Evolutionary conservation across 2,113 vertebrate species (phyloP).

Genomic region (Salvelinus namaycush): DNA sequence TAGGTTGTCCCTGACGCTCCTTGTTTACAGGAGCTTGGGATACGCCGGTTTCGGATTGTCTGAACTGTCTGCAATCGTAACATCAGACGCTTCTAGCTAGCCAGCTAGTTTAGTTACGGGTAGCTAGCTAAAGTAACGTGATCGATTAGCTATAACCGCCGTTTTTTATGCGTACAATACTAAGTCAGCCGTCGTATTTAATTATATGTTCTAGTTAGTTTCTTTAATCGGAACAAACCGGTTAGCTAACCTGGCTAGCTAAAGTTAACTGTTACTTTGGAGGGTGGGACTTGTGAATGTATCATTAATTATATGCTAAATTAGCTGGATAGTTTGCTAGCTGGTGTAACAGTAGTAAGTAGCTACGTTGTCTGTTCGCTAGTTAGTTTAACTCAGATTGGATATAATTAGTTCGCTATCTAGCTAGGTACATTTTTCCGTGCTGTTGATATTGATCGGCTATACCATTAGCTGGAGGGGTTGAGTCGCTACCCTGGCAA

Average conservation of each 20-base stretch:
- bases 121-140: too few species aligned
- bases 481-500: constrained; percentile 51
- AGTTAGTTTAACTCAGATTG: constrained; percentile 31
- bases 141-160: too few species aligned
- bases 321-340: not conserved
- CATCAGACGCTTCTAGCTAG: not conserved
- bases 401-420: constrained; percentile 44
- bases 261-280: not conserved
- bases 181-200: not conserved
- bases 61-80: constrained; percentile 10
- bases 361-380: not conserved
- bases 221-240: not conserved
- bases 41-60: constrained; percentile 21
- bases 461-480: constrained; percentile 42
- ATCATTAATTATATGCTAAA: not conserved
- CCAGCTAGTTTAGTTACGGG: constrained; percentile 17
- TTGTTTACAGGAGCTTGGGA: not conserved
- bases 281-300: too few species aligned
- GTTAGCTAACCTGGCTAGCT: constrained; percentile 42
- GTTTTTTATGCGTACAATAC: constrained; percentile 8
- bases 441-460: constrained; percentile 32
- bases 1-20: not conserved
- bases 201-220: too few species aligned
- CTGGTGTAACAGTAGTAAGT: not conserved
- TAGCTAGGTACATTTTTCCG: constrained; percentile 14